These are phyloP conservation scores for Bucco capensis DNA, from an alignment of 2,113 vertebrate genomes.

Conservation along the genomic window DNA sequence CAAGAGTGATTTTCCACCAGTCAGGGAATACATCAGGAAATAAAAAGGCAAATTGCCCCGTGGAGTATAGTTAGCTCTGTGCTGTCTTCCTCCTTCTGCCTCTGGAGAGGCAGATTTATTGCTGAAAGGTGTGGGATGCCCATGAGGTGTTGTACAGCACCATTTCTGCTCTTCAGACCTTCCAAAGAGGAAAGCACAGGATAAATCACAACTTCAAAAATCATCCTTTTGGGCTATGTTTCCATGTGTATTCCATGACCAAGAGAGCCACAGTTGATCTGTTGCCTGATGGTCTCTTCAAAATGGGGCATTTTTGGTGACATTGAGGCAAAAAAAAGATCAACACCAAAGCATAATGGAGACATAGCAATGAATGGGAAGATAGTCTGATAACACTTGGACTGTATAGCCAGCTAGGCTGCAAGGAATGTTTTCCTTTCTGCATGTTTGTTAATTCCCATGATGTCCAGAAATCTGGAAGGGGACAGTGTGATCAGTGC, in stretches of 20 bases:
- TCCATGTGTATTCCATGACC: background rate
- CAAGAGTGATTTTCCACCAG: conserved; percentile 51
- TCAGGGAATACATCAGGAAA: background rate
- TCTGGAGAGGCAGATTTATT: background rate
- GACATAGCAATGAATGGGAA: background rate
- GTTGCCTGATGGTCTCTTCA: background rate
- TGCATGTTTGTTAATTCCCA: background rate
- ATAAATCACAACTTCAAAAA: background rate
- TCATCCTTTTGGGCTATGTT: background rate
- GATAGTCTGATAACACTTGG: background rate
- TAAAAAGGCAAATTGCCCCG: background rate
- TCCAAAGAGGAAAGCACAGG: background rate
- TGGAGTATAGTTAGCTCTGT: background rate
- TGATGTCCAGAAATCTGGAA: background rate
- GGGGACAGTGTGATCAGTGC: fast-evolving
- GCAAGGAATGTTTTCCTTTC: background rate
- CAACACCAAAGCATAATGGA: background rate
- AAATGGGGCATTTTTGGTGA: fast-evolving
- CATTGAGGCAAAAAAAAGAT: fast-evolving
- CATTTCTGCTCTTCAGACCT: background rate
- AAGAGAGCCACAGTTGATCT: background rate
- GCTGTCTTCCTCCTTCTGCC: background rate
- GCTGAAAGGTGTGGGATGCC: background rate
- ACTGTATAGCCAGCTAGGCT: background rate
- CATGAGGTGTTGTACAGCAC: background rate